Percentiles rank a stretch among this genome's conserved stretches.
Conservation (phyloP, 2,113 vertebrate species). For the Malurus elegans region DNA sequence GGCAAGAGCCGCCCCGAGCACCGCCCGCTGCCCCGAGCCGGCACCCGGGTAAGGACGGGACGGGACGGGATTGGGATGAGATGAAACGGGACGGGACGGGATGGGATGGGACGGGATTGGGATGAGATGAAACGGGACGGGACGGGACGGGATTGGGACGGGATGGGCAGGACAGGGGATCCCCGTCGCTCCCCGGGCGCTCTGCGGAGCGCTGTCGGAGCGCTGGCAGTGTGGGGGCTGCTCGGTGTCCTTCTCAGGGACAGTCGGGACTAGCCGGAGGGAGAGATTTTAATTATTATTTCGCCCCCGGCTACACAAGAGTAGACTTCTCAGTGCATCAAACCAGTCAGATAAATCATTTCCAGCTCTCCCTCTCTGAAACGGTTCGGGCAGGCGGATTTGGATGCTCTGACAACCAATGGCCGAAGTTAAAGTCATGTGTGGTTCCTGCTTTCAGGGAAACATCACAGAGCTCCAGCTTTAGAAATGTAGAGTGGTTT, state of each 20-base stretch:
- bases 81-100: too few species aligned
- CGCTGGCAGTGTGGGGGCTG: background rate
- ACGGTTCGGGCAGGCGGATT: fast-evolving
- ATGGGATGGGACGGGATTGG: too few species aligned
- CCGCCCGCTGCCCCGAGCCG: background rate
- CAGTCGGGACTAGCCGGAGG: background rate
- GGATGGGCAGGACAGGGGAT: background rate
- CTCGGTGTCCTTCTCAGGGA: background rate
- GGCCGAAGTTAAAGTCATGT: background rate
- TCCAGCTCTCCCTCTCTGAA: background rate
- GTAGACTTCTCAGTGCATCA: background rate
- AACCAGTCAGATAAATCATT: background rate
- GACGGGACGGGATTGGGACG: too few species aligned
- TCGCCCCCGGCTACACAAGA: background rate
- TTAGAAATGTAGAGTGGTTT: background rate
- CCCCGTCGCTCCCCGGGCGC: too few species aligned
- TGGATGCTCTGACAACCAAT: background rate
- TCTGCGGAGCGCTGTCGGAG: background rate
- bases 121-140: too few species aligned
- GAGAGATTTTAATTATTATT: background rate
- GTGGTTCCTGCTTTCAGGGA: background rate
- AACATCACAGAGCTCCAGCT: background rate
- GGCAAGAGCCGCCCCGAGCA: background rate
- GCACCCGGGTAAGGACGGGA: too few species aligned
- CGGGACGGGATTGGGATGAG: background rate